Conservation (phyloP, 2,797 vertebrate species). For the Numenius phaeopus region DNA sequence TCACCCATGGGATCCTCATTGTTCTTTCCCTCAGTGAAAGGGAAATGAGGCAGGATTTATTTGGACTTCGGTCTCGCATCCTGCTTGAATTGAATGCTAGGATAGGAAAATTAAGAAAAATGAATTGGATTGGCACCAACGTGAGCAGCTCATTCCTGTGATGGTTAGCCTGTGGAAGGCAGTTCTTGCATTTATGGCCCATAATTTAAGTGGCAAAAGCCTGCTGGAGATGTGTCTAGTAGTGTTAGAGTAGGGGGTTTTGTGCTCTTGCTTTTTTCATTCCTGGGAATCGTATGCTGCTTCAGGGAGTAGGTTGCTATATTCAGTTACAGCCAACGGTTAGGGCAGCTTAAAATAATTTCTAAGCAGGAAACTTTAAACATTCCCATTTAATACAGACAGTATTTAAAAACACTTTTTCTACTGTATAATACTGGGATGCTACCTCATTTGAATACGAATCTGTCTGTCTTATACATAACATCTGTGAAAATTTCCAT, state of each 20-base stretch:
- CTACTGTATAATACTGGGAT: not conserved
- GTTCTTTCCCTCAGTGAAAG: not conserved
- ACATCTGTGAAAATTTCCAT: not conserved
- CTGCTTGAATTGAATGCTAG: not conserved
- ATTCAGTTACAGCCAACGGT: not conserved
- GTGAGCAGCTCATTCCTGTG: not conserved
- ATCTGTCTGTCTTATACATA: not conserved
- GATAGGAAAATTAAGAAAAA: not conserved
- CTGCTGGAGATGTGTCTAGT: not conserved
- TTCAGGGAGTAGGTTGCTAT: not conserved
- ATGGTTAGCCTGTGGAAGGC: not conserved
- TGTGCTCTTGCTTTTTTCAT: not conserved
- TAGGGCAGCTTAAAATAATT: not conserved
- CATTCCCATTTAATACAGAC: not conserved
- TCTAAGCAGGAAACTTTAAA: not conserved
- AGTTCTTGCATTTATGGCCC: not conserved
- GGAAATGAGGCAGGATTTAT: not conserved
- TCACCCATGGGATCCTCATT: not conserved
- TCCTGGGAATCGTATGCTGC: not conserved
- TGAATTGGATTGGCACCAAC: not conserved
- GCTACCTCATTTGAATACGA: not conserved
- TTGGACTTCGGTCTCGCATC: not conserved
- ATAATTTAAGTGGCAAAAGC: not conserved
- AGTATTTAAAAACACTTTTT: not conserved
- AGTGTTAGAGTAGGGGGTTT: not conserved